Evolutionary conservation across 2,113 vertebrate species (phyloP).

Genomic region (Arizona elegans): DNA sequence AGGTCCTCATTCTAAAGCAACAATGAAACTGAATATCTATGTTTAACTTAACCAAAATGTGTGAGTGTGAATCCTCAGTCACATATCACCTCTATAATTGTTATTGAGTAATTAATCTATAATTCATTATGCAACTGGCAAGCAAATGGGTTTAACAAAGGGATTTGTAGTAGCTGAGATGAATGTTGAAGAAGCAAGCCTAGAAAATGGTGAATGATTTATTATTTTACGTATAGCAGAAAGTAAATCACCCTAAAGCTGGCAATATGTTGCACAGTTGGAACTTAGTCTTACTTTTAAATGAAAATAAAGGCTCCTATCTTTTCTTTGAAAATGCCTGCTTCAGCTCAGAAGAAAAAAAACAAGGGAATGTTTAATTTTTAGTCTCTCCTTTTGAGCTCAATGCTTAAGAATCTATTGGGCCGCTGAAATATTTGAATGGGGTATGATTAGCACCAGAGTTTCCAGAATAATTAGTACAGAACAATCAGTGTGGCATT

Average conservation of each 20-base stretch:
- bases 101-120: conserved; percentile 56
- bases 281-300: conserved; percentile 35
- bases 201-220: conserved; percentile 54
- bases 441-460: neutral
- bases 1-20: conserved; percentile 51
- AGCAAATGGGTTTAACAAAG: conserved; percentile 50
- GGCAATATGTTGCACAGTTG: neutral
- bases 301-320: conserved; percentile 42
- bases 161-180: conserved; percentile 39
- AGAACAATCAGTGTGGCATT: neutral
- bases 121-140: conserved; percentile 48
- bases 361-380: neutral
- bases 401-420: conserved; percentile 24
- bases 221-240: conserved; percentile 48
- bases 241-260: conserved; percentile 51
- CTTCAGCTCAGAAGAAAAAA: neutral
- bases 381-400: conserved; percentile 11
- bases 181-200: conserved; percentile 37
- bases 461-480: neutral
- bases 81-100: conserved; percentile 39
- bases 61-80: conserved; percentile 45
- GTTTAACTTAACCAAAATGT: conserved; percentile 46
- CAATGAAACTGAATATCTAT: conserved; percentile 33
- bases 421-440: neutral
- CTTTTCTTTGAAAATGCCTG: conserved; percentile 27